Percentiles rank a stretch among this genome's conserved stretches.
These are phyloP conservation scores for Diorhabda sublineata DNA, from an alignment of 1,140 invertebrate genomes.

Conservation along the genomic window DNA sequence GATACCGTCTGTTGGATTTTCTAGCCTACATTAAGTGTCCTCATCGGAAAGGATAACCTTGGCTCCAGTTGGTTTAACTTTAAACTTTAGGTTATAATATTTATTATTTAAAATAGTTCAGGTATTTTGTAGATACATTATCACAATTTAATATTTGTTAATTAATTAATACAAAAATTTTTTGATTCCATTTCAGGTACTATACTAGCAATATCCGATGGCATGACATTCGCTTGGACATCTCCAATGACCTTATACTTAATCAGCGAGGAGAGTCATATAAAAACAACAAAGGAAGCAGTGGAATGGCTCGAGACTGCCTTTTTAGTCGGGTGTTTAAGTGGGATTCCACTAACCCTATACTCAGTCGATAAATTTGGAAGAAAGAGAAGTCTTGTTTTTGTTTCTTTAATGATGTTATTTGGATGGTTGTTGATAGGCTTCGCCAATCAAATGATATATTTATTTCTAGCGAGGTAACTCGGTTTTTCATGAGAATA, in stretches of 20 bases:
- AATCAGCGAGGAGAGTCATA: constrained; percentile 34
- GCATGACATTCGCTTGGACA: constrained; percentile 53
- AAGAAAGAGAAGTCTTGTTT: constrained; percentile 57
- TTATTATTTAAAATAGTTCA: no score
- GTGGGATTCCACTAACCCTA: constrained; percentile 55
- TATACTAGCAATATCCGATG: constrained; percentile 35
- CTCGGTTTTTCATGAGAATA: constrained; percentile 5
- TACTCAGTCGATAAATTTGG: constrained; percentile 59
- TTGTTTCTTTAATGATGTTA: constrained; percentile 56
- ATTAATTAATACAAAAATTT: background rate
- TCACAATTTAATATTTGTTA: no score
- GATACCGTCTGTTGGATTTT: no score
- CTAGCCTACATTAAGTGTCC: no score
- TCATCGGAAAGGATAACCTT: no score
- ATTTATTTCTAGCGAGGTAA: constrained; percentile 45
- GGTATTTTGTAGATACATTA: no score
- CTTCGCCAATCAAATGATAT: constrained; percentile 26
- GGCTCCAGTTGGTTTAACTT: no score
- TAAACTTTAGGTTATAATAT: no score
- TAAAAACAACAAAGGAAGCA: constrained; percentile 38
- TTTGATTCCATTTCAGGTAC: constrained; percentile 28
- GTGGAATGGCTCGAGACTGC: constrained; percentile 60
- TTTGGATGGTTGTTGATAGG: constrained; percentile 54
- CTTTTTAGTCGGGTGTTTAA: constrained; percentile 57
- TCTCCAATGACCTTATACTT: constrained; percentile 56